Evolutionary conservation across 2,888 invertebrate species (phyloP).

Genomic region (Aleiodes leptofemur): DNA sequence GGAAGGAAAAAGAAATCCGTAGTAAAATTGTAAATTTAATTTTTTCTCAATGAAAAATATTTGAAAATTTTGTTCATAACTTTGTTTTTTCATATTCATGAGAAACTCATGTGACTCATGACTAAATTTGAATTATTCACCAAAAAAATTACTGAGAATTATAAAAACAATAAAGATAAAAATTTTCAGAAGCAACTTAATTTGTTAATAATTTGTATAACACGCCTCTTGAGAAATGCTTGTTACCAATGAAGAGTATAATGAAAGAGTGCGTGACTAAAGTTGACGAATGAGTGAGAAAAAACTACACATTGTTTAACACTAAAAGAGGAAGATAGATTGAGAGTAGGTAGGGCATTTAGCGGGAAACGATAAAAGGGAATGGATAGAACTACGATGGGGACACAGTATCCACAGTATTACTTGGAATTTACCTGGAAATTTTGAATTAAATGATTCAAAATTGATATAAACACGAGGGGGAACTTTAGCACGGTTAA

Average conservation of each 20-base stretch:
- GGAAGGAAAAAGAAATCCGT: background rate
- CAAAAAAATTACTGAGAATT: no score
- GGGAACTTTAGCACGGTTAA: constrained; percentile 48
- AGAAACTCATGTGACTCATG: no score
- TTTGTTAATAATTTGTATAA: constrained; percentile 3
- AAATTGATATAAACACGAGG: constrained; percentile 50
- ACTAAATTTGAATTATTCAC: no score
- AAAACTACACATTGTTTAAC: background rate
- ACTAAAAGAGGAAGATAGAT: constrained; percentile 3
- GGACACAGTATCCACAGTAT: constrained; percentile 31
- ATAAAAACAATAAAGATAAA: no score
- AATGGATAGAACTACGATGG: constrained; percentile 12
- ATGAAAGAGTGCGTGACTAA: constrained; percentile 16
- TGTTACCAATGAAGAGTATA: background rate
- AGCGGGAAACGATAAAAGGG: constrained; percentile 24
- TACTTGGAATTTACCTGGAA: constrained; percentile 59
- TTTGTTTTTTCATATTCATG: no score
- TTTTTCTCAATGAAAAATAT: background rate
- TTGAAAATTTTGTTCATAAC: no score
- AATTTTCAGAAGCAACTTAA: background rate
- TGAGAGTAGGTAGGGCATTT: constrained; percentile 19
- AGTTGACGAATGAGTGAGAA: constrained; percentile 17
- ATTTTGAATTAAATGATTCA: constrained; percentile 60
- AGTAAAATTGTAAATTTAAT: background rate
- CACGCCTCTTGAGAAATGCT: background rate